These are phyloP conservation scores for Datnioides undecimradiatus DNA, from an alignment of 2,113 vertebrate genomes.

Conservation along the genomic window DNA sequence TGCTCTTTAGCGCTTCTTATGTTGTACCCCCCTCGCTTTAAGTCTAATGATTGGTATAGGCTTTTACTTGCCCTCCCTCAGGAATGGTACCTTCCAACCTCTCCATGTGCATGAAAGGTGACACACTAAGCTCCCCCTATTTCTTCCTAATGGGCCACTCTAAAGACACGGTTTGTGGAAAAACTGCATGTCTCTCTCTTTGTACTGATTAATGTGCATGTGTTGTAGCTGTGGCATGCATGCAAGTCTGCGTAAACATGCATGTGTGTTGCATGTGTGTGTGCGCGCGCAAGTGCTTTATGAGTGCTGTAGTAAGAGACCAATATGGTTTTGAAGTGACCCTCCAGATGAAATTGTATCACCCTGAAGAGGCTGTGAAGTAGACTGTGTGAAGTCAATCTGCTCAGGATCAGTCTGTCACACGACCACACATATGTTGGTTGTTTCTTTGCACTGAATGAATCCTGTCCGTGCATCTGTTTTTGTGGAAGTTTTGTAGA, in stretches of 20 bases:
- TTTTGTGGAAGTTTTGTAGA: constrained; percentile 3
- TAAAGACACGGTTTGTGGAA: constrained; percentile 99
- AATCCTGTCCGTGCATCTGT: constrained; percentile 9
- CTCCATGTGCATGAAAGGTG: constrained; percentile 99
- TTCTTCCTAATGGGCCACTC: constrained; percentile 99
- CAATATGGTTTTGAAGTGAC: constrained; percentile 51
- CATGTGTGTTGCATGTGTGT: not conserved
- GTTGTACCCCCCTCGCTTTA: constrained; percentile 91
- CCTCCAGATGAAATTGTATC: constrained; percentile 43
- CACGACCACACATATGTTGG: constrained; percentile 20
- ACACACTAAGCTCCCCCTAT: constrained; percentile 99
- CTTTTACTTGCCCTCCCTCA: constrained; percentile 99
- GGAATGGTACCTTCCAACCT: constrained; percentile 99
- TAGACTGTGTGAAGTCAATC: constrained; percentile 34
- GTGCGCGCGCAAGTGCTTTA: not conserved
- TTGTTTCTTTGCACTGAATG: constrained; percentile 25
- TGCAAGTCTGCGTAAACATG: constrained; percentile 30
- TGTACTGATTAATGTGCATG: constrained; percentile 65
- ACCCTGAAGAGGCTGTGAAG: constrained; percentile 46
- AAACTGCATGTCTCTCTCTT: constrained; percentile 89
- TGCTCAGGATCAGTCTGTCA: constrained; percentile 44
- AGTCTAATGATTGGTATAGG: constrained; percentile 98
- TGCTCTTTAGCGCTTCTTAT: constrained; percentile 60
- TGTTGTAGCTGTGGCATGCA: constrained; percentile 47
- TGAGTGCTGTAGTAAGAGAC: constrained; percentile 30